Evolutionary conservation across 2,888 invertebrate species (phyloP).

Genomic region (Allolobophora icterica): DNA sequence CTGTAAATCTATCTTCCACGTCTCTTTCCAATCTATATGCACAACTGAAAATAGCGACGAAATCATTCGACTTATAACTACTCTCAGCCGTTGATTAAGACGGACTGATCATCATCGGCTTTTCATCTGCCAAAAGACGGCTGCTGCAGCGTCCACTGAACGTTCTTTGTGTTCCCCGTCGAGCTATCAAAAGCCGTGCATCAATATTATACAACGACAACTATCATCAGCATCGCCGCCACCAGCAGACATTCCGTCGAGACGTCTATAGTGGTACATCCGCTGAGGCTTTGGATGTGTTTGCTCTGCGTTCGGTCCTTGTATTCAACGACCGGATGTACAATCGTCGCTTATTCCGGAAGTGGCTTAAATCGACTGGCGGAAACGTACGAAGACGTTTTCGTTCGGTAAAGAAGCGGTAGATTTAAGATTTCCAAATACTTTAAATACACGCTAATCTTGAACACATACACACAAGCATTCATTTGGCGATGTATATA

Average conservation of each 20-base stretch:
- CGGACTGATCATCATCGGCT: background rate
- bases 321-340: background rate
- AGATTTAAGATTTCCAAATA: background rate
- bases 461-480: background rate
- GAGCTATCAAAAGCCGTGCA: constrained; percentile 9
- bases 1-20: background rate
- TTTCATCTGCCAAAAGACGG: background rate
- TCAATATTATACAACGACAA: background rate
- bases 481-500: too few species aligned
- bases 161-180: background rate
- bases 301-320: background rate
- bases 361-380: background rate
- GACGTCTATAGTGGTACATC: too few species aligned
- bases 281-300: background rate
- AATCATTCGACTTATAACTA: background rate
- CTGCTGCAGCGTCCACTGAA: background rate
- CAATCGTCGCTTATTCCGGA: constrained; percentile 11
- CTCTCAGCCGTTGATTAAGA: background rate
- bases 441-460: background rate
- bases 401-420: background rate
- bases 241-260: background rate
- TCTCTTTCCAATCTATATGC: background rate
- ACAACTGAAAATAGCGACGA: background rate
- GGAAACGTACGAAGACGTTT: background rate
- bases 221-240: background rate